Evolutionary conservation across 2,797 vertebrate genomes (phyloP).

Genomic region (Schizopygopsis malacanthus): DNA sequence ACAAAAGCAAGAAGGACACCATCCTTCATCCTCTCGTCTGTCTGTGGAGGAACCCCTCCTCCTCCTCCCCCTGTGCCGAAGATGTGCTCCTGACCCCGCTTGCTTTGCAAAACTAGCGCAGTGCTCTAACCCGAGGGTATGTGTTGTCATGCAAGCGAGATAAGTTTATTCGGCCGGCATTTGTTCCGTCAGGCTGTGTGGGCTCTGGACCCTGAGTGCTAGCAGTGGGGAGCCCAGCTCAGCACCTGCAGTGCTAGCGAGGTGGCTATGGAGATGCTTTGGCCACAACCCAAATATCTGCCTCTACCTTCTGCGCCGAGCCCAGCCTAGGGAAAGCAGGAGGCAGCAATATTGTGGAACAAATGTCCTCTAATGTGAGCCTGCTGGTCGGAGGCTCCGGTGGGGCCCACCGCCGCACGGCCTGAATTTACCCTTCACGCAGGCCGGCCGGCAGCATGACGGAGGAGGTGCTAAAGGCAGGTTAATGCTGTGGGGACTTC

Average conservation of each 20-base stretch:
- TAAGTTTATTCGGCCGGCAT: slow-evolving; percentile 95
- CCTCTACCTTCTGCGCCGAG: slow-evolving; percentile 90
- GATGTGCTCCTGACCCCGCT: slow-evolving; percentile 73
- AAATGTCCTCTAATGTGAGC: slow-evolving; percentile 89
- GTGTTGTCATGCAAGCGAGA: slow-evolving; percentile 95
- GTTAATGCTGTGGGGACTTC: slow-evolving; percentile 59
- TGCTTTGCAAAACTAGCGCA: slow-evolving; percentile 81
- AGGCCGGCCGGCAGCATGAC: slow-evolving; percentile 51
- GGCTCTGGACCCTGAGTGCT: slow-evolving; percentile 84
- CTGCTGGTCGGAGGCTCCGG: slow-evolving; percentile 78
- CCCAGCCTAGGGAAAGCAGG: slow-evolving; percentile 85
- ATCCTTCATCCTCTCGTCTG: slow-evolving; percentile 42
- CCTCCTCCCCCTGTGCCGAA: slow-evolving; percentile 56
- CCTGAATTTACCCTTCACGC: slow-evolving; percentile 64
- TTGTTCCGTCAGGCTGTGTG: slow-evolving; percentile 93
- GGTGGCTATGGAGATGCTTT: slow-evolving; percentile 83
- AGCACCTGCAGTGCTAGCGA: slow-evolving; percentile 84
- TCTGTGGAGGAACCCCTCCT: slow-evolving; percentile 31
- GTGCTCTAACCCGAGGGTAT: slow-evolving; percentile 84
- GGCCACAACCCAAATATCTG: slow-evolving; percentile 91
- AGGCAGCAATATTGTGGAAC: slow-evolving; percentile 87
- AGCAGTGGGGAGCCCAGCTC: slow-evolving; percentile 85
- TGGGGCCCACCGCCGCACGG: slow-evolving; percentile 67
- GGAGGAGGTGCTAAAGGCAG: slow-evolving; percentile 59
- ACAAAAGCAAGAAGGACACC: slow-evolving; percentile 37